A percentile compares a stretch with the other conserved stretches of the same genome.
Evolutionary conservation across 2,113 vertebrate genomes (phyloP).

Genomic region (Spea multiplicata): DNA sequence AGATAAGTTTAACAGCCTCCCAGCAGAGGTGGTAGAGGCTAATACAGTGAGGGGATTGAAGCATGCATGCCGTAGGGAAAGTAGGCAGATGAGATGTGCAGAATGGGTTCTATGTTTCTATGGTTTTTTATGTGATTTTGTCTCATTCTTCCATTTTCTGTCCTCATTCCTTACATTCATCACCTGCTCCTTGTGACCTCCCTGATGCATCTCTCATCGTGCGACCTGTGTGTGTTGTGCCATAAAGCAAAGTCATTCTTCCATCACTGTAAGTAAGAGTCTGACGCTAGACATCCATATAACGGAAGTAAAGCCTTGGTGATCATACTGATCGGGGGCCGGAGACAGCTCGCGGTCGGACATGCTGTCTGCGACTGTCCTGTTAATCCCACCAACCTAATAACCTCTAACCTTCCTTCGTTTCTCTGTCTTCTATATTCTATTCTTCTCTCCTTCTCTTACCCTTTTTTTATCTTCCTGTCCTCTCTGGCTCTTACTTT

Average conservation of each 20-base stretch:
- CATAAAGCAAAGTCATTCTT: constrained; percentile 75
- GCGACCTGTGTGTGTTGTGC: constrained; percentile 19
- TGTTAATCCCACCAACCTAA: background rate
- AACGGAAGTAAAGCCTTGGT: too few species aligned
- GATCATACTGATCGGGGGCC: too few species aligned
- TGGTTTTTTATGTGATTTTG: background rate
- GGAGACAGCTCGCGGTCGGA: background rate
- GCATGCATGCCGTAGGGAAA: too few species aligned
- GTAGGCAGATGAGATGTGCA: too few species aligned
- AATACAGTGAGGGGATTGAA: too few species aligned
- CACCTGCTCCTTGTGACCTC: constrained; percentile 44
- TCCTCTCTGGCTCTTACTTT: background rate
- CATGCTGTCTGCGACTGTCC: background rate
- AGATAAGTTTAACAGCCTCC: too few species aligned
- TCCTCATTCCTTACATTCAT: constrained; percentile 31
- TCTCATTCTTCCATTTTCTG: constrained; percentile 8
- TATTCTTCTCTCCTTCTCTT: background rate
- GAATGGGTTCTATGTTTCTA: background rate
- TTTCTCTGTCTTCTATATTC: background rate
- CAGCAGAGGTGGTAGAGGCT: too few species aligned
- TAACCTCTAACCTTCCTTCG: background rate
- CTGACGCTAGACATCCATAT: too few species aligned
- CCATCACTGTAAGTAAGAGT: constrained; percentile 74
- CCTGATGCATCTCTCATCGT: constrained; percentile 31
- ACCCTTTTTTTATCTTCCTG: background rate